Evolutionary conservation across 2,797 vertebrate genomes (phyloP).

Genomic region (Malurus splendens): DNA sequence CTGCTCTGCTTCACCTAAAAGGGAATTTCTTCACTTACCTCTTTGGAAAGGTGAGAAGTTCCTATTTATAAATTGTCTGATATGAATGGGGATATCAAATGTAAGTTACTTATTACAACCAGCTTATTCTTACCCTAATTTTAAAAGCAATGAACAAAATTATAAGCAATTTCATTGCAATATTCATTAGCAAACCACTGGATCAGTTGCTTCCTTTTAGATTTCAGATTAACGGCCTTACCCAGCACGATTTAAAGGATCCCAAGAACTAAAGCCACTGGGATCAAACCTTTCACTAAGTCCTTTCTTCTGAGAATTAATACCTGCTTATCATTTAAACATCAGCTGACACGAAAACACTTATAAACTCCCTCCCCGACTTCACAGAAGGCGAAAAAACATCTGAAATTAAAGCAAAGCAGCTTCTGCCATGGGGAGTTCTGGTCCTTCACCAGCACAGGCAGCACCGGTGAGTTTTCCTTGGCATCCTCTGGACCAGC

Average conservation of each 20-base stretch:
- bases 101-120: background rate
- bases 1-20: background rate
- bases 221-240: background rate
- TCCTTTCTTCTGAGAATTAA: background rate
- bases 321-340: background rate
- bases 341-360: background rate
- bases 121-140: background rate
- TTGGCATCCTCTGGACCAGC: background rate
- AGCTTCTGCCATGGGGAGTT: accelerated
- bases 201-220: accelerated
- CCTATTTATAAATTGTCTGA: background rate
- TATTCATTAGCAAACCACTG: background rate
- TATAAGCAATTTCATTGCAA: background rate
- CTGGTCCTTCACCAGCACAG: background rate
- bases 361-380: background rate
- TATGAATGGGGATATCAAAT: background rate
- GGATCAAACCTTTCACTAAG: background rate
- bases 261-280: background rate
- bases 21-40: background rate
- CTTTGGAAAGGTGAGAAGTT: background rate
- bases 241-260: background rate
- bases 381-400: background rate
- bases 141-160: background rate
- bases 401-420: background rate
- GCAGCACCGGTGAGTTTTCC: background rate